Conservation (phyloP, 2,113 vertebrate genomes). For the Anser brachyrhynchus region DNA sequence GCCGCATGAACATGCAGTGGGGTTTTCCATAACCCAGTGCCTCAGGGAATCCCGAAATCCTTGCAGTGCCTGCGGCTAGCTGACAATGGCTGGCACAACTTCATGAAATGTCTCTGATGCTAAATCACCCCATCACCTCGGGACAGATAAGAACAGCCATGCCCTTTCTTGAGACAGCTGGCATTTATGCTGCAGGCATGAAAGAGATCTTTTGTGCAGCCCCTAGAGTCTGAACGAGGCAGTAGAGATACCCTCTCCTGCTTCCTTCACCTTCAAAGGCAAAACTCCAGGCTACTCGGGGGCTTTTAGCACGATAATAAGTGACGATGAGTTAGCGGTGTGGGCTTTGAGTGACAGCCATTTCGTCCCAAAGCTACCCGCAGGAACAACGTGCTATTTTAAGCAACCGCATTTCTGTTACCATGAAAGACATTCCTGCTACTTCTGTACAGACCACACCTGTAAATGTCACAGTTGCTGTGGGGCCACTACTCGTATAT, state of each 20-base stretch:
- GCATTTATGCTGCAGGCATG: neutral
- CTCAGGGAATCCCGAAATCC: neutral
- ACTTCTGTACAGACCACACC: neutral
- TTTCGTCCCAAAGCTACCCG: neutral
- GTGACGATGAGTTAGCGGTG: neutral
- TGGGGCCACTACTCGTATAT: neutral
- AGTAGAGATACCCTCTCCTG: neutral
- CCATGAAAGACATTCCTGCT: neutral
- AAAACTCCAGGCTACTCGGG: neutral
- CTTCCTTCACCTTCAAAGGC: neutral
- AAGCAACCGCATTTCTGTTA: neutral
- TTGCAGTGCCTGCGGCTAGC: neutral
- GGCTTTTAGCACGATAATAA: neutral
- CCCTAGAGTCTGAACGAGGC: neutral
- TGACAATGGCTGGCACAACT: neutral
- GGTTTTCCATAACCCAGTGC: neutral
- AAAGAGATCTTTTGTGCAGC: neutral
- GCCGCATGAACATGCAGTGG: neutral
- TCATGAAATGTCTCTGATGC: neutral
- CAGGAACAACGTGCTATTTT: neutral
- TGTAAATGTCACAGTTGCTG: neutral
- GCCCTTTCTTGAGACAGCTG: neutral
- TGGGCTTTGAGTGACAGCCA: accelerated
- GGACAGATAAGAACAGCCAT: neutral
- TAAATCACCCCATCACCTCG: neutral